Evolutionary conservation across 2,797 vertebrate species (phyloP).

Genomic region (Syngnathus rostellatus): DNA sequence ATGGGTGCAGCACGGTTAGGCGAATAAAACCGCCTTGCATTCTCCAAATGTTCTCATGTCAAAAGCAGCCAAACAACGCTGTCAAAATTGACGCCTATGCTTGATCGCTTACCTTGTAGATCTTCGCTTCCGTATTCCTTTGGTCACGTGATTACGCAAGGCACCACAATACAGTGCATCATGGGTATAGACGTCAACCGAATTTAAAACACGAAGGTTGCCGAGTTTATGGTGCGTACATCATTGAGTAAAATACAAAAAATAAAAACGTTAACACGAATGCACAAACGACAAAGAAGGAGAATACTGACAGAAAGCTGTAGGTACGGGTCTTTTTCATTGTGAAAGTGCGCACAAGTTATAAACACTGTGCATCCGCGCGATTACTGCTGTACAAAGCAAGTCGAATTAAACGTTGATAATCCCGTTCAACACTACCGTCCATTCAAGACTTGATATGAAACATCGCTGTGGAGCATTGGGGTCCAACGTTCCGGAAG

Average conservation of each 20-base stretch:
- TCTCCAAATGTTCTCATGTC: background rate
- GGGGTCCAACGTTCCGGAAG: background rate
- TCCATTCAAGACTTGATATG: background rate
- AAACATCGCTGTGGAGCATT: background rate
- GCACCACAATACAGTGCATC: slow-evolving; percentile 47
- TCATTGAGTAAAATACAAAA: slow-evolving; percentile 66
- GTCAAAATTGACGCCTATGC: background rate
- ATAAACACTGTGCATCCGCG: background rate
- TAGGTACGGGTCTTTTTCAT: slow-evolving; percentile 71
- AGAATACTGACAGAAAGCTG: slow-evolving; percentile 68
- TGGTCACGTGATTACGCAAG: slow-evolving; percentile 53
- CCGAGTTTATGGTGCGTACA: slow-evolving; percentile 41
- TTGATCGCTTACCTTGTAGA: background rate
- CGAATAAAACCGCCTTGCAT: background rate
- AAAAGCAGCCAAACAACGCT: background rate
- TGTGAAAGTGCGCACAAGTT: slow-evolving; percentile 8
- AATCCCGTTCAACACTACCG: background rate
- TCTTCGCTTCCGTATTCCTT: slow-evolving; percentile 56
- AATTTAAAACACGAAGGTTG: slow-evolving; percentile 25
- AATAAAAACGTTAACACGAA: slow-evolving; percentile 67
- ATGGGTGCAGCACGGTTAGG: background rate
- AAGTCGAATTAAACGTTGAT: background rate
- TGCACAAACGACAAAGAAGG: slow-evolving; percentile 58
- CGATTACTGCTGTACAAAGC: background rate
- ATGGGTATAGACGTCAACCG: slow-evolving; percentile 29